phyloP scores from a whole-genome alignment of 53 echinoderm and acorn worm genomes.

The Holothuria scabra region DNA sequence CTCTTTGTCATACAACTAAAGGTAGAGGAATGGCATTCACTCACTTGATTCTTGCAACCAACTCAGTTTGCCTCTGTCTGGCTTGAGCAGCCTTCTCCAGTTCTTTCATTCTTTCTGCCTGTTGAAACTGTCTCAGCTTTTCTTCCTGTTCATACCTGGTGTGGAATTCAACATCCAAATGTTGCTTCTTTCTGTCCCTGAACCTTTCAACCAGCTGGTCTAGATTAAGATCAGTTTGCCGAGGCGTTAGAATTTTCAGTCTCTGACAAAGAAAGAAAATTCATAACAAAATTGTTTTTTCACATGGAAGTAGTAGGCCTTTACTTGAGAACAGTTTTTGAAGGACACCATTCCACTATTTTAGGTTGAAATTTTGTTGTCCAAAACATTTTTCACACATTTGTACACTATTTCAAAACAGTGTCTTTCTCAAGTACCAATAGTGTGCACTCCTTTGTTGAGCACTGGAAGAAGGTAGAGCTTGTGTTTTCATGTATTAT shows the following conservation, averaged over 20 bases:
- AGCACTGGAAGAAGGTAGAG: no score
- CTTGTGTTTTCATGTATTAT: no score
- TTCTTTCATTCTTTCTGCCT: slow-evolving; percentile 81
- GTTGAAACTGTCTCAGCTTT: slow-evolving; percentile 82
- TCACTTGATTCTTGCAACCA: slow-evolving; percentile 94
- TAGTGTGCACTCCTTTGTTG: no score
- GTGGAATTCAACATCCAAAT: slow-evolving; percentile 88
- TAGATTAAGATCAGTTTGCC: slow-evolving; percentile 89
- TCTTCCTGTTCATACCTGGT: slow-evolving; percentile 91
- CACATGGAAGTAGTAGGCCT: no score
- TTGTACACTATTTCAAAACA: no score
- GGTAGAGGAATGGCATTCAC: neutral
- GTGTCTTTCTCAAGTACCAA: no score
- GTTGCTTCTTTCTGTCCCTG: slow-evolving; percentile 86
- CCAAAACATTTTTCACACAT: no score
- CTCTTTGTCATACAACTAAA: neutral
- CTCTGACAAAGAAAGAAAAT: slow-evolving; percentile 50
- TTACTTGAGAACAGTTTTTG: no score
- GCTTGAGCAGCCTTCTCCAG: slow-evolving; percentile 84
- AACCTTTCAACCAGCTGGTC: slow-evolving; percentile 93
- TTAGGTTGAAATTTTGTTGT: no score
- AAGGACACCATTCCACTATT: no score
- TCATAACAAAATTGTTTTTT: no score
- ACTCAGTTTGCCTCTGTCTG: slow-evolving; percentile 86
- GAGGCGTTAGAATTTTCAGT: slow-evolving; percentile 89